Evolutionary conservation across 2,888 invertebrate species (phyloP), one percentile per base, ranked within the genome.

Genomic region (Cheilosia grossa): DNA sequence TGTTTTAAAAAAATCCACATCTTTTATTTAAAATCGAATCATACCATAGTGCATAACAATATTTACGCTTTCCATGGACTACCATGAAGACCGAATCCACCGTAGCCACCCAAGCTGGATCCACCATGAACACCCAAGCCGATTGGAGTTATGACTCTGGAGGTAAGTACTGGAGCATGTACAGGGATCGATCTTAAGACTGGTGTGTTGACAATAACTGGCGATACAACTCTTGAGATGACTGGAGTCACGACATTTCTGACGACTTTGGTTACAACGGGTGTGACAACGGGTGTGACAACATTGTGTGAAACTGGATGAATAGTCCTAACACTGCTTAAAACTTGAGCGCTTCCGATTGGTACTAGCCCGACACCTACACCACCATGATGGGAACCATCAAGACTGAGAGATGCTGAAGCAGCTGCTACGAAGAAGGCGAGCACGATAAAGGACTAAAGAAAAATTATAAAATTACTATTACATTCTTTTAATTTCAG

Each of bases 241-340:
- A 51, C 64, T 64, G 51, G 37, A 33, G 37, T 44, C 4, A 69
- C 69, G 24, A n/a, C n/a, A n/a, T n/a, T n/a, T n/a, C n/a, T n/a
- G n/a, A n/a, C n/a, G n/a, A 56, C 56, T 56, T 56, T 47, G 1
- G 56, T 56, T 15, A 69, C 42, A 17, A 72, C 72, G n/a, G 37
- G 37, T 1, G n/a, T n/a, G n/a, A n/a, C n/a, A n/a, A n/a, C n/a
- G n/a, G n/a, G n/a, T n/a, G 40, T 72, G 5, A 61, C 13, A 10
- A 72, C 59, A 30, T 51, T 27, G 0, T n/a, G 33, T 0, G 51
- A 19, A 40, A 72, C 59, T 17, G 72, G 59, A 0, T 40, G 59
- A 51, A 72, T 33, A 30, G 27, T 72, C 72, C 30, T 72, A 15
- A 58, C 42, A n/a, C 9, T 56, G 40, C 42, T 27, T 21, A 69